Percentiles rank a stretch among this genome's conserved stretches.
Conservation (phyloP, 1,140 invertebrate species). For the Zaprionus vittiger region DNA sequence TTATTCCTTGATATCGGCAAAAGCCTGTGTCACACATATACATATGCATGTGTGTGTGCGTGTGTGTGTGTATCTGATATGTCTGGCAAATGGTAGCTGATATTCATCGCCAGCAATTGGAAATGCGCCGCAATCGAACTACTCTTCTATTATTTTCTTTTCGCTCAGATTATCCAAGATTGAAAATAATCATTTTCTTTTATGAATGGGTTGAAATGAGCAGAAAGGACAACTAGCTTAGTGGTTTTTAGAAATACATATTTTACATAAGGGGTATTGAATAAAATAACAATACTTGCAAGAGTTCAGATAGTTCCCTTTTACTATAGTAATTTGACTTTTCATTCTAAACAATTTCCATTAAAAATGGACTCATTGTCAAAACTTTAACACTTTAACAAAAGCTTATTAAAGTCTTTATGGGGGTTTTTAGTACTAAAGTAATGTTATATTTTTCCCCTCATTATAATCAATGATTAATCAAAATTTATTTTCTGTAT, state of each 20-base stretch:
- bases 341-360: too few relatives aligned
- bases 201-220: not conserved
- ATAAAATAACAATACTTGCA: not conserved
- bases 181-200: not conserved
- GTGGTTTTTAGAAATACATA: not conserved
- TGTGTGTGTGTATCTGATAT: slow-evolving; percentile 20
- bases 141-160: not conserved
- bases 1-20: slow-evolving; percentile 10
- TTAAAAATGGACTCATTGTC: too few relatives aligned
- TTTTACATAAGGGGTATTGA: not conserved
- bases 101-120: slow-evolving; percentile 27
- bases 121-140: not conserved
- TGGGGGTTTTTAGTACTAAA: too few relatives aligned
- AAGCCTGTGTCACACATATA: slow-evolving; percentile 6
- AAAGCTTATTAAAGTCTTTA: too few relatives aligned
- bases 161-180: not conserved
- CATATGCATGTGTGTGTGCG: not conserved
- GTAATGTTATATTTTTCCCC: too few relatives aligned
- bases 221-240: not conserved
- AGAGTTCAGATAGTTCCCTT: too few relatives aligned
- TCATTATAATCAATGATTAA: too few relatives aligned
- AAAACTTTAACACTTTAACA: too few relatives aligned
- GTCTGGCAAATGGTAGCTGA: slow-evolving; percentile 32
- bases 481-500: too few relatives aligned
- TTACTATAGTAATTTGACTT: too few relatives aligned